phyloP scores from a whole-genome alignment of 2,888 invertebrate genomes.

The Plutella xylostella region DNA sequence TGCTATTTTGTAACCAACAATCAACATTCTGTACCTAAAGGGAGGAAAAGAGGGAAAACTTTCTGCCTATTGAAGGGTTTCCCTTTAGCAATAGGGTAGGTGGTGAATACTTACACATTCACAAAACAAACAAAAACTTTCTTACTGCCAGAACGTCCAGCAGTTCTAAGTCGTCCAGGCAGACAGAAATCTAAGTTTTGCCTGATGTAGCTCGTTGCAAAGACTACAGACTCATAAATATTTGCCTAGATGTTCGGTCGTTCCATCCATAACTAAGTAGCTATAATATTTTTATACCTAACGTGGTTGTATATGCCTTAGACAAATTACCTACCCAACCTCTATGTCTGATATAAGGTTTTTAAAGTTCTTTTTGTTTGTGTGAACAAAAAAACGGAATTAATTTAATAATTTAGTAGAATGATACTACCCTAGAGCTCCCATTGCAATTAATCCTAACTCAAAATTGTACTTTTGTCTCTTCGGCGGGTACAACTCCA shows the following conservation, averaged over 20 bases:
- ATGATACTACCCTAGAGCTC: not conserved
- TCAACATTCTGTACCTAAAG: not conserved
- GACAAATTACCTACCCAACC: not conserved
- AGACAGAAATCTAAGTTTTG: too few species aligned
- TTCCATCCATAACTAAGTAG: not conserved
- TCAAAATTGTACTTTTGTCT: slow-evolving; percentile 4
- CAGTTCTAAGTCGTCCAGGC: too few species aligned
- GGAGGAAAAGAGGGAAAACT: not conserved
- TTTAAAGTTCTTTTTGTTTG: too few species aligned
- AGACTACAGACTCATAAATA: too few species aligned
- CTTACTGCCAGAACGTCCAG: too few species aligned
- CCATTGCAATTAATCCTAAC: slow-evolving; percentile 1
- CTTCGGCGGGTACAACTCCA: too few species aligned
- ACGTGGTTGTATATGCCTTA: not conserved
- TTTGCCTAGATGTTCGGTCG: too few species aligned
- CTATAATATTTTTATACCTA: not conserved
- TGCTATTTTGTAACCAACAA: not conserved
- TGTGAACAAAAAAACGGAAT: not conserved
- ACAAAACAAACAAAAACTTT: too few species aligned
- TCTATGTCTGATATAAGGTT: not conserved
- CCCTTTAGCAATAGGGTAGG: not conserved
- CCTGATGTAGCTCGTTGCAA: too few species aligned
- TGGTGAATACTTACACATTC: too few species aligned
- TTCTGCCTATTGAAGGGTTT: not conserved
- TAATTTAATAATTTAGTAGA: not conserved